Evolutionary conservation across 2,888 invertebrate genomes (phyloP).

Genomic region (Miltochrista miniata): DNA sequence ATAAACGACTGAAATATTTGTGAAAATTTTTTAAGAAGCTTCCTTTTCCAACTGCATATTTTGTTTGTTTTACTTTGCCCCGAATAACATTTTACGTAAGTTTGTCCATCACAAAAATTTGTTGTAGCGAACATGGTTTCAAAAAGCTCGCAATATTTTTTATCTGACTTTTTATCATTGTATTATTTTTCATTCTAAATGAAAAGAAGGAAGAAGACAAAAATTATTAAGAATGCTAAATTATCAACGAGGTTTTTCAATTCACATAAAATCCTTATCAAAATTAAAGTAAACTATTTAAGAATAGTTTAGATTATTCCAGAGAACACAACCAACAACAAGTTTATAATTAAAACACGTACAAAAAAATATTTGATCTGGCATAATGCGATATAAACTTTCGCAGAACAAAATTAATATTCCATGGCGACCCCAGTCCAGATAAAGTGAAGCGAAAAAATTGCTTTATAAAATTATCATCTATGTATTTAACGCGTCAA

Average conservation of each 20-base stretch:
- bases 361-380: too few species aligned
- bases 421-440: constrained; percentile 5
- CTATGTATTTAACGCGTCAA: constrained; percentile 47
- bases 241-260: too few species aligned
- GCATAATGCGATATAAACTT: background rate
- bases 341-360: too few species aligned
- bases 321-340: too few species aligned
- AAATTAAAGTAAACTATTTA: too few species aligned
- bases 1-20: constrained; percentile 19
- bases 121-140: background rate
- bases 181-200: too few species aligned
- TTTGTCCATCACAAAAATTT: constrained; percentile 2
- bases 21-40: constrained; percentile 14
- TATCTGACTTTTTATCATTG: background rate
- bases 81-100: constrained; percentile 2
- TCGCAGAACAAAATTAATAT: constrained; percentile 20
- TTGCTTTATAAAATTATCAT: constrained; percentile 29
- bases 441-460: constrained; percentile 18
- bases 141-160: background rate
- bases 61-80: background rate
- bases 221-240: too few species aligned
- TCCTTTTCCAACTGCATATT: constrained; percentile 2
- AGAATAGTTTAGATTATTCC: too few species aligned
- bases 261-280: too few species aligned
- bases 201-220: too few species aligned